phyloP scores from a whole-genome alignment of 2,888 invertebrate species.

The Rhopalosiphum nymphaeae region DNA sequence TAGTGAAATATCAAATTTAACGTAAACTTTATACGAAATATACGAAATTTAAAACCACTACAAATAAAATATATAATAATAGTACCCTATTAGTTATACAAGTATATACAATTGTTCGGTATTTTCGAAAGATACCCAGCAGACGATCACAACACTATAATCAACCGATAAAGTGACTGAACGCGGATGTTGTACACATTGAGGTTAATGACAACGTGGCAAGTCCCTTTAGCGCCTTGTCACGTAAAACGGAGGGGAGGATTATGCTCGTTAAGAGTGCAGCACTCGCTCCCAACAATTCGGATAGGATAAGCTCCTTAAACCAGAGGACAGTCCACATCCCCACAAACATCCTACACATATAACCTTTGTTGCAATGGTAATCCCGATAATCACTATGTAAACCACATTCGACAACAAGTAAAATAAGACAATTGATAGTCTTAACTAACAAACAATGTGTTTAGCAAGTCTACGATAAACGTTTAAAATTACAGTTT shows the following conservation, averaged over 20 bases:
- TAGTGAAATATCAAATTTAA: not conserved
- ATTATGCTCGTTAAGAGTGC: not conserved
- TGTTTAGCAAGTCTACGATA: not conserved
- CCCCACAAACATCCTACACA: not conserved
- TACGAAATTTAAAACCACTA: not conserved
- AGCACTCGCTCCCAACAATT: not conserved
- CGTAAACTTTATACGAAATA: not conserved
- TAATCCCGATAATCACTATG: not conserved
- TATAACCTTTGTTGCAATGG: not conserved
- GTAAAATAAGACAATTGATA: not conserved
- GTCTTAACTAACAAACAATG: not conserved
- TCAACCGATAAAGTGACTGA: not conserved
- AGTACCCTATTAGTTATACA: not conserved
- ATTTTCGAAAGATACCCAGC: not conserved
- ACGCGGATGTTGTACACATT: not conserved
- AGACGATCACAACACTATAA: not conserved
- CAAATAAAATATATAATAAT: not conserved
- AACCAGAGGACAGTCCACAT: not conserved
- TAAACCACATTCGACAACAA: not conserved
- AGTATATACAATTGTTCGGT: not conserved
- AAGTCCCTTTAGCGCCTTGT: not conserved
- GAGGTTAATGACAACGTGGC: not conserved
- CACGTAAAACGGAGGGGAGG: not conserved
- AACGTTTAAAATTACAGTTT: not conserved
- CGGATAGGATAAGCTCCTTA: conserved; percentile 29